Percentiles rank a stretch among this genome's conserved stretches.
These are phyloP conservation scores for Petrolisthes cinctipes DNA, from an alignment of 2,888 invertebrate genomes.

Conservation along the genomic window DNA sequence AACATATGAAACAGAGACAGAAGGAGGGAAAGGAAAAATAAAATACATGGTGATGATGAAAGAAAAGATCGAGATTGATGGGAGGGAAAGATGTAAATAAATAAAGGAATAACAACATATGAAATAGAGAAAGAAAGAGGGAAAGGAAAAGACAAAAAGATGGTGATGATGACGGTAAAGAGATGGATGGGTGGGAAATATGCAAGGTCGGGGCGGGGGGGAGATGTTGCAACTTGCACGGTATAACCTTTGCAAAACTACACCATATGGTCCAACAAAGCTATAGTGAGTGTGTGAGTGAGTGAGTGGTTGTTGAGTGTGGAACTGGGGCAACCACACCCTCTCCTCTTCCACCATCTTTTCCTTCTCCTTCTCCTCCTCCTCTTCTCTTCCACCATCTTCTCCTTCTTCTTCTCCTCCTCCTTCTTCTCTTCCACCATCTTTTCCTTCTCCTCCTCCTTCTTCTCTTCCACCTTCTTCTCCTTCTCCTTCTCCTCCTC, in stretches of 20 bases:
- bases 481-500: background rate
- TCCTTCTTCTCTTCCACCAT: background rate
- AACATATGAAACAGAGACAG: background rate
- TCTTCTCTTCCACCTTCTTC: background rate
- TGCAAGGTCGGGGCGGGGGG: background rate
- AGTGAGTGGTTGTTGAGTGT: background rate
- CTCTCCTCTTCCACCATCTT: background rate
- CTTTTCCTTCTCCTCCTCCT: background rate
- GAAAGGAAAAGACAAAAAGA: background rate
- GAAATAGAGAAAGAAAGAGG: background rate
- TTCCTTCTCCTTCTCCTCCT: background rate
- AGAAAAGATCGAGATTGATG: background rate
- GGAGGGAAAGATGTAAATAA: background rate
- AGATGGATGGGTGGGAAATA: background rate
- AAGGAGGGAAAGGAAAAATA: background rate
- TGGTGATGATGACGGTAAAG: background rate
- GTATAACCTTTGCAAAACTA: constrained; percentile 25
- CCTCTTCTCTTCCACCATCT: background rate
- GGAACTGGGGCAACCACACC: constrained; percentile 29
- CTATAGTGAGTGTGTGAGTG: no score
- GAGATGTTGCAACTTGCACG: background rate
- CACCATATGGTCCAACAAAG: constrained; percentile 12
- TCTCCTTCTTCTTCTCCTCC: background rate
- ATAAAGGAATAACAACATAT: background rate
- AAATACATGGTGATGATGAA: background rate